phyloP scores from a whole-genome alignment of 2,888 invertebrate genomes.

The Hirtodrosophila alboralis region DNA sequence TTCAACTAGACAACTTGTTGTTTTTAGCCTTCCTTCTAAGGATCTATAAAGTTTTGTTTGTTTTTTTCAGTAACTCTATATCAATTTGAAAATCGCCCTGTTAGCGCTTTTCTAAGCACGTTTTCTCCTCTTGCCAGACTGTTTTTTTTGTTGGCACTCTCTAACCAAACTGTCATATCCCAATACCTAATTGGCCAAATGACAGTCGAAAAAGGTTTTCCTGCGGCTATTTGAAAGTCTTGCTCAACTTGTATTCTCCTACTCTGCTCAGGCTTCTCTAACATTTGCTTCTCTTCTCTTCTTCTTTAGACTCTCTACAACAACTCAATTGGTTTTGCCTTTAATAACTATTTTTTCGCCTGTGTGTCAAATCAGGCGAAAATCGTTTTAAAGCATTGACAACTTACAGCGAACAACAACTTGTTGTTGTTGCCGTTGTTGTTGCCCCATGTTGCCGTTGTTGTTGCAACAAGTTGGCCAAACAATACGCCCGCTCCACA shows the following conservation, averaged over 20 bases:
- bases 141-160: no score
- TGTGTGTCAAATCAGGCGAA: constrained; percentile 76
- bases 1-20: no score
- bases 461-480: constrained; percentile 23
- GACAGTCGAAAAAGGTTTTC: constrained; percentile 48
- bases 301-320: constrained; percentile 22
- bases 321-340: constrained; percentile 73
- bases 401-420: constrained; percentile 62
- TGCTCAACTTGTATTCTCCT: neutral
- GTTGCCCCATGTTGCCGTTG: constrained; percentile 42
- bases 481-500: constrained; percentile 57
- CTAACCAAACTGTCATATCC: constrained; percentile 46
- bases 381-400: constrained; percentile 76
- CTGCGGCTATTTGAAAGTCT: constrained; percentile 57
- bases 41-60: no score
- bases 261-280: neutral
- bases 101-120: no score
- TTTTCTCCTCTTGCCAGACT: no score
- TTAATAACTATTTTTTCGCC: constrained; percentile 65
- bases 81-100: no score
- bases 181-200: constrained; percentile 61
- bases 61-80: no score
- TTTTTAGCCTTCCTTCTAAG: no score
- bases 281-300: neutral
- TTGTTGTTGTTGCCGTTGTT: constrained; percentile 40